Base-by-base conservation (phyloP, 2,113 vertebrate genomes). In the Amblyopsis rosae region DNA sequence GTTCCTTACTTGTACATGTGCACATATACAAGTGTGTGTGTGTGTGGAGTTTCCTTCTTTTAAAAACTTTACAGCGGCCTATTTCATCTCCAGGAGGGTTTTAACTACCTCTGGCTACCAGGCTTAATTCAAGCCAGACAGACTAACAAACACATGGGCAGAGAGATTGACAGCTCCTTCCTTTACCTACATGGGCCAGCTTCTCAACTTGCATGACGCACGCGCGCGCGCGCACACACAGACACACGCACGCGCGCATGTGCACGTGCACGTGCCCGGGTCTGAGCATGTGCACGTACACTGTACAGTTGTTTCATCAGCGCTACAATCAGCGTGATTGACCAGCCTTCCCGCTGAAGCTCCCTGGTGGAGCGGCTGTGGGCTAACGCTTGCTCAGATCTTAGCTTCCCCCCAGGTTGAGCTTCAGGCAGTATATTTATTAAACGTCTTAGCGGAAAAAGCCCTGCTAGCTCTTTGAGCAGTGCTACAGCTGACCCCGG, bases 41-140 rank as follows among this genome's bases (percentile, higher is more conserved):
- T 90, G 80, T 88, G 83, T 88, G 89, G 89, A 93, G 87, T 91
- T 92, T 93, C 90, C 91, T 91, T 90, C 89, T 87, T 86, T 86
- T 86, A 84, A 94, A 92, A 92, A 89, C 82, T 88, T 90, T 91
- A 92, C 89, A 91, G 90, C 91, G 89, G 88, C 86, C 83, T 88
- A 83, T 87, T 91, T 86, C 86, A 89, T 84, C 87, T 90, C 89
- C 89, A 92, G 88, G 90, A 82, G 84, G 85, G 78, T 92, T 80
- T 93, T 92, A 90, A 92, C 92, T 89, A 88, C 88, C 80, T 81
- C 87, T 92, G 89, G 91, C 92, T 91, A 91, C 90, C 91, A 86
- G 86, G 88, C 73, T 84, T 93, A 92, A 94, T 91, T 92, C 88
- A 92, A 93, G 88, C 86, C 93, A 94, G 91, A 91, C 90, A 85